phyloP scores from a whole-genome alignment of 1,140 invertebrate genomes.

The Pogonomyrmex barbatus region DNA sequence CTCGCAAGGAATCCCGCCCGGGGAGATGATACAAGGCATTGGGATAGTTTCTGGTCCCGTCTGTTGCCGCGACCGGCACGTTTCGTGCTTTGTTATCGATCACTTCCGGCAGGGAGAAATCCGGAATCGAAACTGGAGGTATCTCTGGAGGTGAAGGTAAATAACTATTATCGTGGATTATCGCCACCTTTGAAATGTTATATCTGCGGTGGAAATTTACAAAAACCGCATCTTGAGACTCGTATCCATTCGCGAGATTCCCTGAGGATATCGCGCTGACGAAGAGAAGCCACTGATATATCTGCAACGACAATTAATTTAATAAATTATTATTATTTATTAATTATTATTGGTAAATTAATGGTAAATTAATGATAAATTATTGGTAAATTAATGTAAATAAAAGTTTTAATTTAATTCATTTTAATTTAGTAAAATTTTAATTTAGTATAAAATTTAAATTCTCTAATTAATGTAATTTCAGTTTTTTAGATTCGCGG shows the following conservation, averaged over 20 bases:
- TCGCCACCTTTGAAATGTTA: conserved; percentile 60
- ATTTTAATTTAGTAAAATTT: not conserved
- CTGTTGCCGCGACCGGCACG: not conserved
- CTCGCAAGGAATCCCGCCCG: conserved; percentile 45
- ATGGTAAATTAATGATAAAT: too few species aligned
- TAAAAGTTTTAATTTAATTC: too few species aligned
- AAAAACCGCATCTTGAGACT: conserved; percentile 61
- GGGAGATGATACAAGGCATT: not conserved
- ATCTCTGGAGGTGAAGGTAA: conserved; percentile 40
- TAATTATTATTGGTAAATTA: too few species aligned
- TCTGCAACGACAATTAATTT: conserved; percentile 33
- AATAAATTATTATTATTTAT: not conserved
- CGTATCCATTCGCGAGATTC: conserved; percentile 6
- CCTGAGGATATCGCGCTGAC: not conserved
- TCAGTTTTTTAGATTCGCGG: not conserved
- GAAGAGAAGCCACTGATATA: conserved; percentile 40
- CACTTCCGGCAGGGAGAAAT: conserved; percentile 72
- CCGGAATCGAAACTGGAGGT: conserved; percentile 59
- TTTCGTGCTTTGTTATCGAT: conserved; percentile 75
- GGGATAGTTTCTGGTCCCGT: conserved; percentile 26
- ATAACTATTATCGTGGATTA: conserved; percentile 61
- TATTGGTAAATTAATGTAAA: not conserved
- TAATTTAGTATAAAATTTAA: not conserved
- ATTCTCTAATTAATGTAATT: not conserved
- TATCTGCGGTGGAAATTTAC: conserved; percentile 70